phyloP scores from a whole-genome alignment of 1,140 invertebrate species.

The Glomeris maerens region DNA sequence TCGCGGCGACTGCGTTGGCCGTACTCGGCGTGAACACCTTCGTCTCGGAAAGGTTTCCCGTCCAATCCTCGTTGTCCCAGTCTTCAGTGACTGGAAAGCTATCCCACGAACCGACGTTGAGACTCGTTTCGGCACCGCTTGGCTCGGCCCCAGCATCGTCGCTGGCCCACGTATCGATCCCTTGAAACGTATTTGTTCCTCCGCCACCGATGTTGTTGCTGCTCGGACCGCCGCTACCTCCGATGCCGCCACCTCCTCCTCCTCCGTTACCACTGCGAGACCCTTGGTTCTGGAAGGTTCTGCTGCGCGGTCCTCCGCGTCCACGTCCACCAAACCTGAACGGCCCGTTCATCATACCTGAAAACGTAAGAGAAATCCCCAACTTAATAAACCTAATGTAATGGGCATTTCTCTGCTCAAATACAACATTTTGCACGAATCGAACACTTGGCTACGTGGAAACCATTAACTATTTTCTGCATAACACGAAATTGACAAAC shows the following conservation, averaged over 20 bases:
- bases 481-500: background rate
- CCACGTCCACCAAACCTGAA: slow-evolving; percentile 34
- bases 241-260: slow-evolving; percentile 12
- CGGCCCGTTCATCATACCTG: slow-evolving; percentile 9
- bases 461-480: too few relatives aligned
- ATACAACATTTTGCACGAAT: too few relatives aligned
- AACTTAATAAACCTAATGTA: slow-evolving; percentile 12
- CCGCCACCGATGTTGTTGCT: slow-evolving; percentile 1
- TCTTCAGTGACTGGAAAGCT: slow-evolving; percentile 50
- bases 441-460: too few relatives aligned
- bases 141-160: slow-evolving; percentile 31
- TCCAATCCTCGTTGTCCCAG: slow-evolving; percentile 91
- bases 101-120: slow-evolving; percentile 29
- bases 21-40: slow-evolving; percentile 77
- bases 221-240: slow-evolving; percentile 9
- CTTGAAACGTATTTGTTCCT: too few relatives aligned
- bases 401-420: too few relatives aligned
- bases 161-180: slow-evolving; percentile 51
- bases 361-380: slow-evolving; percentile 6
- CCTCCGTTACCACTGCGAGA: slow-evolving; percentile 10
- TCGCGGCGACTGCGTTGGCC: slow-evolving; percentile 22
- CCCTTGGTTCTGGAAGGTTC: slow-evolving; percentile 19
- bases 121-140: slow-evolving; percentile 9
- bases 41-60: slow-evolving; percentile 79
- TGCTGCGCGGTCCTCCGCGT: slow-evolving; percentile 38